Conservation (phyloP, 2,113 vertebrate species). For the Phyllostomus discolor region DNA sequence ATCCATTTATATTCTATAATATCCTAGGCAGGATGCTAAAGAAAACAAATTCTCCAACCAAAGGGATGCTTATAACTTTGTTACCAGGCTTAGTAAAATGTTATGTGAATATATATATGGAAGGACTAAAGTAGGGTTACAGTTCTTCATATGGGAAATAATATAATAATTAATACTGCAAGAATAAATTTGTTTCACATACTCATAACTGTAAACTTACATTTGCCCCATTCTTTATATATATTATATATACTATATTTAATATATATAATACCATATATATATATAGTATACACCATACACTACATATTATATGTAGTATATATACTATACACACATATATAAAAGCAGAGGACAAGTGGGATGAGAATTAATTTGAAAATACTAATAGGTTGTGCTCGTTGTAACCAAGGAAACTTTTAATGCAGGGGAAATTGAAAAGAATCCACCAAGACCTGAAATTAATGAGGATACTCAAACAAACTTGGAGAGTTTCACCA, state of each 20-base stretch:
- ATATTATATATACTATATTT: too few relatives aligned
- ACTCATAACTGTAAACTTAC: background rate
- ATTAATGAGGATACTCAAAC: constrained; percentile 7
- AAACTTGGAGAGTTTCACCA: constrained; percentile 65
- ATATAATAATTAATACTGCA: background rate
- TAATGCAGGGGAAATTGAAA: constrained; percentile 70
- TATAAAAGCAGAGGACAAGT: background rate
- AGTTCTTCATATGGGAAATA: background rate
- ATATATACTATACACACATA: background rate
- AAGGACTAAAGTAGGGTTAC: background rate
- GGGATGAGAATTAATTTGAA: background rate
- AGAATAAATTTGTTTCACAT: background rate
- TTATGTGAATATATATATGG: background rate
- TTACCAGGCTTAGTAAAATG: constrained; percentile 1
- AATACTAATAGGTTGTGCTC: background rate
- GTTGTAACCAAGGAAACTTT: background rate
- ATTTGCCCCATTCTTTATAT: background rate
- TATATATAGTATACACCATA: too few relatives aligned
- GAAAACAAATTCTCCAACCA: background rate
- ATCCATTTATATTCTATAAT: background rate
- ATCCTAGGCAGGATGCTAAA: background rate
- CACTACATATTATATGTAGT: too few relatives aligned
- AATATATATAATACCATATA: too few relatives aligned
- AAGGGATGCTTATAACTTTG: background rate
- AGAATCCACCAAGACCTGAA: constrained; percentile 73